Evolutionary conservation across 2,113 vertebrate genomes (phyloP).

Genomic region (Ciconia boyciana): DNA sequence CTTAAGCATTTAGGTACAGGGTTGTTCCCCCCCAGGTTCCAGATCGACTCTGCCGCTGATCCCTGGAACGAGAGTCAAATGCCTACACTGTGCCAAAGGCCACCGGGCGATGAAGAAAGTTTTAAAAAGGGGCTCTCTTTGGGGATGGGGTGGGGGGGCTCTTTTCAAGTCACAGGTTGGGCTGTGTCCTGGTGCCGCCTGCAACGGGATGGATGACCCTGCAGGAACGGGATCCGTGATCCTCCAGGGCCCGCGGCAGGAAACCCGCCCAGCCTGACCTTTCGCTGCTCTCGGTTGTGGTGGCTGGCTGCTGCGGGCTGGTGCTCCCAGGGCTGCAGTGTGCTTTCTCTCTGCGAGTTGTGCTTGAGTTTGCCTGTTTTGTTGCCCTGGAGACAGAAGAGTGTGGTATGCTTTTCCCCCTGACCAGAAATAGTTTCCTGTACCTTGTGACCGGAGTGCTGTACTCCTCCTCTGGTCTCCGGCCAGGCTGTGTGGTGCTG

Average conservation of each 20-base stretch:
- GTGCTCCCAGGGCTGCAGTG: background rate
- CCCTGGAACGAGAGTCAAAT: background rate
- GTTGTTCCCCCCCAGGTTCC: background rate
- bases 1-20: background rate
- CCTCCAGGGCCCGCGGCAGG: background rate
- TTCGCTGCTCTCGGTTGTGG: background rate
- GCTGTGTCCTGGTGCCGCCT: background rate
- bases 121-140: background rate
- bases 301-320: background rate
- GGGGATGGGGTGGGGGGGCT: no score
- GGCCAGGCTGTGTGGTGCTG: constrained; percentile 30
- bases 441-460: constrained; percentile 62
- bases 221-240: background rate
- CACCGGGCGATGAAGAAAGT: background rate
- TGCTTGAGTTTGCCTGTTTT: constrained; percentile 67
- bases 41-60: background rate
- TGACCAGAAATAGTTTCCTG: constrained; percentile 70
- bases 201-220: background rate
- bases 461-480: constrained; percentile 34
- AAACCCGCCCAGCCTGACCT: constrained; percentile 26
- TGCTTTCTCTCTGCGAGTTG: background rate
- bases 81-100: background rate
- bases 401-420: constrained; percentile 65
- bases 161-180: background rate
- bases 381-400: constrained; percentile 64